Conservation (phyloP, 1,140 invertebrate genomes). For the Stegodyphus dumicola region DNA sequence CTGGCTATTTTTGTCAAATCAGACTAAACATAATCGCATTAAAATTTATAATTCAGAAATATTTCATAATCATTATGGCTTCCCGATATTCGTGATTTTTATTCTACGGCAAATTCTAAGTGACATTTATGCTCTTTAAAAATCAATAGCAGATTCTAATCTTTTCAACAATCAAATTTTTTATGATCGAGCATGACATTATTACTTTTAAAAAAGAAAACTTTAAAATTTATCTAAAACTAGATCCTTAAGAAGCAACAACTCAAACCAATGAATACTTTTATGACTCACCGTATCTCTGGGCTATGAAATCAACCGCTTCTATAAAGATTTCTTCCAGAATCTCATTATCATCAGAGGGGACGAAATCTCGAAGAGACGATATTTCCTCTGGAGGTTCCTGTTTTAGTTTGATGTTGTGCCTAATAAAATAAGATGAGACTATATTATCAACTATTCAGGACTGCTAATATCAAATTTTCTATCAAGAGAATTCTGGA, state of each 20-base stretch:
- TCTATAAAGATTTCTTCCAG: slow-evolving; percentile 47
- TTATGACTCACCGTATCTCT: slow-evolving; percentile 27
- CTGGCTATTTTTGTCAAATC: no score
- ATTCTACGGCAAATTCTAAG: no score
- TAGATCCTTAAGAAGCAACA: no score
- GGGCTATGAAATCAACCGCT: slow-evolving; percentile 27
- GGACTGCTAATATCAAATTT: no score
- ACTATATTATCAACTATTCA: no score
- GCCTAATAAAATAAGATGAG: slow-evolving; percentile 8
- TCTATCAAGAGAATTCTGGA: no score
- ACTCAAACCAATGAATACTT: background rate
- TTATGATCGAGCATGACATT: background rate
- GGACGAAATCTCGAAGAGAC: slow-evolving; percentile 27
- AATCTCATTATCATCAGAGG: slow-evolving; percentile 40
- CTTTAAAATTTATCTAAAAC: no score
- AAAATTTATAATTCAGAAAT: no score
- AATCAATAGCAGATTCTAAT: background rate
- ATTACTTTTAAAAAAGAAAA: background rate
- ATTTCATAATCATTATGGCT: no score
- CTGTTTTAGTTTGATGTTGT: slow-evolving; percentile 25
- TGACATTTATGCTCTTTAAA: no score
- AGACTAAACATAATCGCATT: no score
- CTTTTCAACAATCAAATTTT: background rate
- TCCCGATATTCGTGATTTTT: no score
- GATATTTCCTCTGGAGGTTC: slow-evolving; percentile 29